A percentile compares a stretch with the other conserved stretches of the same genome.
Evolutionary conservation across 2,888 invertebrate species (phyloP).

Genomic region (Agonopterix arenella): DNA sequence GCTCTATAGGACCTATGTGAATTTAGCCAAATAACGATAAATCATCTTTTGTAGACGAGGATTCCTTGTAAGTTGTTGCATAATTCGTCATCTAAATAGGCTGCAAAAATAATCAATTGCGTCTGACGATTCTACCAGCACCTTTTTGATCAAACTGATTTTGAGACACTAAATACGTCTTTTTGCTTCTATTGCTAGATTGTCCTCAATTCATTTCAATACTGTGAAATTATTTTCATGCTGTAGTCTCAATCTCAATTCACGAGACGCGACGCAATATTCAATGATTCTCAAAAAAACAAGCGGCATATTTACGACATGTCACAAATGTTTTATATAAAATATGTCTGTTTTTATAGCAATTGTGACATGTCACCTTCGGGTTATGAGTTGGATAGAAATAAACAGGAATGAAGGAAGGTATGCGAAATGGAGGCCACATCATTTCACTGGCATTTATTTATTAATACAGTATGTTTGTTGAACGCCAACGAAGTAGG

Average conservation of each 20-base stretch:
- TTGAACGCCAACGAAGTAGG: not conserved
- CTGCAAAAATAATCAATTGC: no score
- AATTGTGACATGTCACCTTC: constrained; percentile 11
- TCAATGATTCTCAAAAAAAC: not conserved
- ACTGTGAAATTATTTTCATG: not conserved
- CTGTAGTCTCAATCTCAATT: not conserved
- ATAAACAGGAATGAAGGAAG: constrained; percentile 23
- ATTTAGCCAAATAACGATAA: no score
- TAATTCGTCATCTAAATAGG: no score
- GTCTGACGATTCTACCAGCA: no score
- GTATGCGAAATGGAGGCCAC: constrained; percentile 17
- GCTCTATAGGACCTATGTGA: no score
- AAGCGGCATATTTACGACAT: not conserved
- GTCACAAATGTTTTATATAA: constrained; percentile 4
- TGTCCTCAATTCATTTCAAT: not conserved
- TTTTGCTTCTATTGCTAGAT: not conserved
- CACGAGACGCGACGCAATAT: constrained; percentile 2
- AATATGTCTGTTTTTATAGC: constrained; percentile 1
- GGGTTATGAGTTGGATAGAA: constrained; percentile 18
- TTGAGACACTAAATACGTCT: not conserved
- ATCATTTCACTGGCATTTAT: constrained; percentile 3
- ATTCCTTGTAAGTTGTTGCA: no score
- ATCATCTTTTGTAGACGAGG: no score
- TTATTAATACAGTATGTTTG: constrained; percentile 1
- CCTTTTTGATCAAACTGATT: no score